Evolutionary conservation across 2,797 vertebrate species (phyloP).

Genomic region (Cheirogaleus major): DNA sequence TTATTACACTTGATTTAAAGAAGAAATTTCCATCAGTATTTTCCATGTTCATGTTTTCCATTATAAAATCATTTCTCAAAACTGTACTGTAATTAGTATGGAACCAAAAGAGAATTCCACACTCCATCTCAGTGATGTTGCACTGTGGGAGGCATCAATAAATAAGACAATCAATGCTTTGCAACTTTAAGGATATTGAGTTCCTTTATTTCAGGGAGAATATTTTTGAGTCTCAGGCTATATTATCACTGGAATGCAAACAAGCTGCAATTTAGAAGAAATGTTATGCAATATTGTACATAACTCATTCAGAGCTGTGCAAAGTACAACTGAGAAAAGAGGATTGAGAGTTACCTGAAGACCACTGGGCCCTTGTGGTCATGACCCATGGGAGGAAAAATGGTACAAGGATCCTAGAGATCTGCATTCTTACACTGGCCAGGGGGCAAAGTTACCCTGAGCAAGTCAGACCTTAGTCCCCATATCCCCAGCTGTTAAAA

Average conservation of each 20-base stretch:
- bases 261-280: neutral
- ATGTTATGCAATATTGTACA: neutral
- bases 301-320: neutral
- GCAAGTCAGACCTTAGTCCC: neutral
- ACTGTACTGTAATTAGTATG: conserved; percentile 38
- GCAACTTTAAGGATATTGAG: conserved; percentile 23
- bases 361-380: neutral
- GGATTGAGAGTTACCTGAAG: neutral
- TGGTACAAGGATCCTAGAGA: neutral
- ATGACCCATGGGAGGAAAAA: neutral
- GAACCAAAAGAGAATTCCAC: neutral
- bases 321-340: neutral
- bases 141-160: conserved; percentile 22
- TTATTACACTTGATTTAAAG: neutral
- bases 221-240: neutral
- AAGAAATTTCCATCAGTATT: conserved; percentile 1
- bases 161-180: neutral
- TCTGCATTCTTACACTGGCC: neutral
- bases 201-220: conserved; percentile 16
- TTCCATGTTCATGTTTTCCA: conserved; percentile 5
- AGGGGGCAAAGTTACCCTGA: neutral
- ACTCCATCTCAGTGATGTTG: neutral
- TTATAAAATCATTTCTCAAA: conserved; percentile 54
- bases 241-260: neutral
- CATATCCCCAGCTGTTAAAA: neutral